Evolutionary conservation across 2,113 vertebrate species (phyloP).

Genomic region (Sminthopsis crassicaudata): DNA sequence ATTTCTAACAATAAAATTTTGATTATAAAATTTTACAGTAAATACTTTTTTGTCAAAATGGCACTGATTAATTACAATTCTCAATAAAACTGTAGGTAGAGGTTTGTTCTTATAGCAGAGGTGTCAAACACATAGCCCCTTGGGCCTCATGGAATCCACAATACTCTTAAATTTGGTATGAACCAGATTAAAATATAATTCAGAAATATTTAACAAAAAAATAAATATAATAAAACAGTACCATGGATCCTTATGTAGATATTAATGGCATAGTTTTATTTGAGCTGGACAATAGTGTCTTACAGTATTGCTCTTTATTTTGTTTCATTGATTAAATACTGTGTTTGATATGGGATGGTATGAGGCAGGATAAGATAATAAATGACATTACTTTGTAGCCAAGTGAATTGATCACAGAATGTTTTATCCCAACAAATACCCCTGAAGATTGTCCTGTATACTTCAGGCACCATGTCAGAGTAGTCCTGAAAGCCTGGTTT

Average conservation of each 20-base stretch:
- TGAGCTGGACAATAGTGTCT: neutral
- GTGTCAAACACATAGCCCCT: neutral
- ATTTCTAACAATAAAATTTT: neutral
- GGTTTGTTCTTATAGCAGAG: neutral
- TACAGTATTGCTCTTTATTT: neutral
- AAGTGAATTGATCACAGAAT: constrained; percentile 19
- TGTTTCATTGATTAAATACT: neutral
- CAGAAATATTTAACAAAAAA: neutral
- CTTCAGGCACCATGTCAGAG: neutral
- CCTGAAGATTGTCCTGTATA: constrained; percentile 20
- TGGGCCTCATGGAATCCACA: neutral
- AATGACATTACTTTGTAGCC: constrained; percentile 9
- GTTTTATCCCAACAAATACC: neutral
- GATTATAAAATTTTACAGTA: neutral
- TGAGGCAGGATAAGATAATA: constrained; percentile 6
- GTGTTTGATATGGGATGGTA: neutral
- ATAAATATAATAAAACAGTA: neutral
- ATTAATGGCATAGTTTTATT: neutral
- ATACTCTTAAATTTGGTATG: neutral
- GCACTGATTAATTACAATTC: neutral
- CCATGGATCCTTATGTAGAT: neutral
- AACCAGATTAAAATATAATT: neutral
- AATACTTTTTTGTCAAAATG: neutral
- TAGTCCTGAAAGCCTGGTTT: constrained; percentile 35
- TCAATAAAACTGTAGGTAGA: neutral